Evolutionary conservation across 1,140 invertebrate genomes (phyloP), one percentile per base, ranked within the genome.

Genomic region (Maniola jurtina): DNA sequence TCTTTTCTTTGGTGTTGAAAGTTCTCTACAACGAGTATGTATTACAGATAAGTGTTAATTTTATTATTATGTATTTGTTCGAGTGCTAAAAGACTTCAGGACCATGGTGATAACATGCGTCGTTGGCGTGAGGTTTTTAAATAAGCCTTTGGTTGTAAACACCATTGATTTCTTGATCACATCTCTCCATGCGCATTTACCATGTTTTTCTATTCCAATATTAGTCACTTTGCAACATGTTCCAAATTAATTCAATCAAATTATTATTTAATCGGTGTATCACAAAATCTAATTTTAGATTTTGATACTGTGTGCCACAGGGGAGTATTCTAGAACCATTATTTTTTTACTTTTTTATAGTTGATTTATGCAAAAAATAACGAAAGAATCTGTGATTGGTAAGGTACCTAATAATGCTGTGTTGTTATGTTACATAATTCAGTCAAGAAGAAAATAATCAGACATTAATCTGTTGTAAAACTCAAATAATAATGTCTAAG

Each of bases 221-320:
- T 55, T 55, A 55, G 52, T 55, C 52, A 55, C 52, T 55, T 33
- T 11, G 1, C 48, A 52, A 55, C 52, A 55, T 55, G 9, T 55
- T 55, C 11, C 8, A 33, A 52, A 2, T 33, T n/a, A 34, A 55
- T 45, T n/a, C 5, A 45, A 45, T 45, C 13, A 45, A 11, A 13
- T 11, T 45, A 25, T 55, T 34, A 34, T 55, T 55, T 55, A 33
- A 55, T 55, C 16, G 52, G 33, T 55, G 52, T 55, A 55, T 34
- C 5, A 45, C 13, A 5, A 45, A 13, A 11, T 45, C 5, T 11
- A 42, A 9, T 6, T 5, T 38, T 38, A 6, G 5, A 9, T 6
- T 38, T 6, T 42, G 5, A n/a, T n/a, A 45, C 13, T 9, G 42
- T 45, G 42, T n/a, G 9, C 13, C 13, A 45, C 42, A 45, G 42